Conservation (phyloP, 2,113 vertebrate genomes). For the Columbina picui region DNA sequence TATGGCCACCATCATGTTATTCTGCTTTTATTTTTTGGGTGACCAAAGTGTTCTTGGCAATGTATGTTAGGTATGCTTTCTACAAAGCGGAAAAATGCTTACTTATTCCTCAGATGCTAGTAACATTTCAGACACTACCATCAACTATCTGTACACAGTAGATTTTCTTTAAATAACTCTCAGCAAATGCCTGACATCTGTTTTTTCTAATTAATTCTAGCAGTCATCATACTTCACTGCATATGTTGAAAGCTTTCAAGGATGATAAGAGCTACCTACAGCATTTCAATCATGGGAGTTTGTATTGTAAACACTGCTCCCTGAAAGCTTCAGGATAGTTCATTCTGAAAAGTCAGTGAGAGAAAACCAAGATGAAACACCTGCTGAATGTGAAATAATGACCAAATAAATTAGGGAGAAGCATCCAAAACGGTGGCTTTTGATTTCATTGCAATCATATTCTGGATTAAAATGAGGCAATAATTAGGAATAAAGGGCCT, state of each 20-base stretch:
- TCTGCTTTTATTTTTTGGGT: neutral
- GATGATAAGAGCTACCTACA: slow-evolving; percentile 56
- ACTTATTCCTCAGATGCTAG: neutral
- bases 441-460: neutral
- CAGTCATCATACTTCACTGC: slow-evolving; percentile 66
- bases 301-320: neutral
- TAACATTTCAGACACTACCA: slow-evolving; percentile 25
- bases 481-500: neutral
- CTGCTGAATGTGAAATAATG: slow-evolving; percentile 15
- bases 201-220: slow-evolving; percentile 72
- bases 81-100: neutral
- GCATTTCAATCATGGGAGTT: slow-evolving; percentile 54
- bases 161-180: slow-evolving; percentile 67
- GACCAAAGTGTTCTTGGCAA: neutral
- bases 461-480: neutral
- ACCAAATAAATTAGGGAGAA: neutral
- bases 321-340: slow-evolving; percentile 8
- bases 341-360: slow-evolving; percentile 20
- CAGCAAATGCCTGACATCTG: slow-evolving; percentile 58
- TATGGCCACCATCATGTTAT: neutral
- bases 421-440: neutral
- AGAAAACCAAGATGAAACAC: slow-evolving; percentile 20
- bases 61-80: neutral
- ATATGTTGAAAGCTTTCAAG: slow-evolving; percentile 66
- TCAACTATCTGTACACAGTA: slow-evolving; percentile 17